Evolutionary conservation across 1,140 invertebrate genomes (phyloP).

Genomic region (Bombus balteatus): DNA sequence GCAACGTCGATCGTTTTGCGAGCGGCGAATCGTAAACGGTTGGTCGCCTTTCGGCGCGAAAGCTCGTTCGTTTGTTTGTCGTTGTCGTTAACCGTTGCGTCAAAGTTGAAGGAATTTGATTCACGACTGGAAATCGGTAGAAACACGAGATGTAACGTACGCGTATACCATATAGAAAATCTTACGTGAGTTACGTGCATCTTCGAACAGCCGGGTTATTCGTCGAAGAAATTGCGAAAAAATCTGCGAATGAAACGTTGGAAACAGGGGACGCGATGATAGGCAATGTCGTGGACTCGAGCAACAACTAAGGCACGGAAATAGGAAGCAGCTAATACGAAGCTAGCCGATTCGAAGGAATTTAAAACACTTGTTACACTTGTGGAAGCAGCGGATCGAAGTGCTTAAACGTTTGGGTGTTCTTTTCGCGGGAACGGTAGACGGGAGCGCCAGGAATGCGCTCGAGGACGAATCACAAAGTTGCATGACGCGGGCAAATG

Average conservation of each 20-base stretch:
- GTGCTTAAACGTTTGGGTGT: conserved; percentile 2
- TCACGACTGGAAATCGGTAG: background rate
- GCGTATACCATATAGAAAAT: too few species aligned
- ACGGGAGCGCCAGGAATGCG: background rate
- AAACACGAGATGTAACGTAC: background rate
- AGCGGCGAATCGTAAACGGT: conserved; percentile 19
- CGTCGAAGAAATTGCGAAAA: background rate
- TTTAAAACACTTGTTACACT: background rate
- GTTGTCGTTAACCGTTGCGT: background rate
- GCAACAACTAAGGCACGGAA: too few species aligned
- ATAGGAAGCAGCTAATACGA: too few species aligned
- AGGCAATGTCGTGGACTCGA: too few species aligned
- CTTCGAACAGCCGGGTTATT: background rate
- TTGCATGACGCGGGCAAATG: conserved; percentile 41
- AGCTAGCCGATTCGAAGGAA: background rate
- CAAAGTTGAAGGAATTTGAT: background rate
- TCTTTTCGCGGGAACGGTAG: conserved; percentile 33
- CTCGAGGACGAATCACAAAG: conserved; percentile 28
- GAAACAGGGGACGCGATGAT: background rate
- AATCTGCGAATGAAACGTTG: background rate
- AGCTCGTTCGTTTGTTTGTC: conserved; percentile 1
- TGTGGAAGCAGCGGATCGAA: background rate
- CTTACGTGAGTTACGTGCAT: too few species aligned
- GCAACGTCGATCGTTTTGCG: background rate
- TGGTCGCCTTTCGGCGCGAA: background rate